Evolutionary conservation across 2,797 vertebrate genomes (phyloP).

Genomic region (Petrocephalus schoutedeni): DNA sequence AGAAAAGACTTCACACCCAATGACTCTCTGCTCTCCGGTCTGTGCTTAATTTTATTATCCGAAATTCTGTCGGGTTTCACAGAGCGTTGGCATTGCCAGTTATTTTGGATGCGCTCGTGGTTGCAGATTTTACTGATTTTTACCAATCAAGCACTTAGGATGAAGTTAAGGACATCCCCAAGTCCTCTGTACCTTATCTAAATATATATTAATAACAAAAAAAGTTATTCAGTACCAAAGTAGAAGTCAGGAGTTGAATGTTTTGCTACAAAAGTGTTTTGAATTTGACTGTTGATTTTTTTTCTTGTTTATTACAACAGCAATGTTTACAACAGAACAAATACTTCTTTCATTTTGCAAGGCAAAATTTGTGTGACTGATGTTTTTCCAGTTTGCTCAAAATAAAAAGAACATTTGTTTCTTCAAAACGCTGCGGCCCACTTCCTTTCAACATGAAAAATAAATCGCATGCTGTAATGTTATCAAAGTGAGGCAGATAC

Average conservation of each 20-base stretch:
- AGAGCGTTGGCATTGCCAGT: not conserved
- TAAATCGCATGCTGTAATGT: conserved; percentile 16
- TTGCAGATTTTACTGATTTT: not conserved
- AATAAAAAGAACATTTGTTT: conserved; percentile 66
- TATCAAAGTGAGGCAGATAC: conserved; percentile 35
- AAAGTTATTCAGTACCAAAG: conserved; percentile 44
- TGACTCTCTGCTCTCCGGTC: conserved; percentile 15
- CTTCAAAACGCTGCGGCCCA: conserved; percentile 43
- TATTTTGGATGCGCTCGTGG: not conserved
- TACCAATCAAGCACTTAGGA: not conserved
- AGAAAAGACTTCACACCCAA: conserved; percentile 2
- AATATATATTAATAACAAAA: conserved; percentile 42
- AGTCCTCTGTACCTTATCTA: conserved; percentile 35
- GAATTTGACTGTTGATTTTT: conserved; percentile 42
- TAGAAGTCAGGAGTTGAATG: conserved; percentile 36
- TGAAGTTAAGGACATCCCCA: not conserved
- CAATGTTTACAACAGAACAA: conserved; percentile 18
- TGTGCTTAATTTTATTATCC: not conserved
- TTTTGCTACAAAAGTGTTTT: conserved; percentile 29
- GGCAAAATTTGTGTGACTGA: conserved; percentile 58
- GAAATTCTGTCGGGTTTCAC: not conserved
- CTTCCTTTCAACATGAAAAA: conserved; percentile 27
- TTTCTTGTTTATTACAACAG: conserved; percentile 53
- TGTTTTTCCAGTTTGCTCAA: conserved; percentile 65
- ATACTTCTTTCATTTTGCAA: conserved; percentile 63